Evolutionary conservation across 2,113 vertebrate genomes (phyloP).

Genomic region (Odobenus rosmarus): DNA sequence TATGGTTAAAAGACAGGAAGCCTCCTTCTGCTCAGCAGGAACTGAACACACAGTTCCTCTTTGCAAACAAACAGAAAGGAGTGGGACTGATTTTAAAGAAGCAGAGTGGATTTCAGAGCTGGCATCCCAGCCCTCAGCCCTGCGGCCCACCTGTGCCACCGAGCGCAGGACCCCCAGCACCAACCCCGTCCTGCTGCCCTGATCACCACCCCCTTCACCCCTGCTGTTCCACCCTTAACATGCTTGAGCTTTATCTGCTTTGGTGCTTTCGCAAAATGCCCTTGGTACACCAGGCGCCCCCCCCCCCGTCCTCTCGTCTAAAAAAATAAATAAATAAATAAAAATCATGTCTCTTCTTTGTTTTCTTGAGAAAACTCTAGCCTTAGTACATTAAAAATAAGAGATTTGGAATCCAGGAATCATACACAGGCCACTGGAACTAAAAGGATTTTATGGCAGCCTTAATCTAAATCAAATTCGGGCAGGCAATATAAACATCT

Average conservation of each 20-base stretch:
- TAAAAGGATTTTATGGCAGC: constrained; percentile 12
- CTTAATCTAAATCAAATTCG: constrained; percentile 48
- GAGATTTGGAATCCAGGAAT: not conserved
- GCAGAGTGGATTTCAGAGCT: not conserved
- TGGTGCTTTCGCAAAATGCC: not conserved
- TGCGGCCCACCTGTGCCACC: fast-evolving
- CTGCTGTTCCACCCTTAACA: not conserved
- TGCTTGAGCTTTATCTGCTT: not conserved
- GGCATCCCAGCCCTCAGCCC: not conserved
- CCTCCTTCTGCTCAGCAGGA: constrained; percentile 41
- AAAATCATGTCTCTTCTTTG: not conserved
- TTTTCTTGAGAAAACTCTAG: constrained; percentile 36
- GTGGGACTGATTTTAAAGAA: not conserved
- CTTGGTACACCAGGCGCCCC: not conserved
- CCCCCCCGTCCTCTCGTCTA: not conserved
- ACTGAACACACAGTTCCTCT: constrained; percentile 28
- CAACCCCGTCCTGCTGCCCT: not conserved
- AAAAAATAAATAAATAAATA: not conserved
- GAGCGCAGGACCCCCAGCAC: not conserved
- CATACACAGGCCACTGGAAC: not conserved
- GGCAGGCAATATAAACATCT: not conserved
- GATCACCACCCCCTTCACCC: no score
- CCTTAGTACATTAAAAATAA: not conserved
- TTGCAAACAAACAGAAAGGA: not conserved
- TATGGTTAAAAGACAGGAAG: constrained; percentile 61